Evolutionary conservation across 1,140 invertebrate genomes (phyloP), one percentile per base, ranked within the genome.

Genomic region (Procambarus virginalis): DNA sequence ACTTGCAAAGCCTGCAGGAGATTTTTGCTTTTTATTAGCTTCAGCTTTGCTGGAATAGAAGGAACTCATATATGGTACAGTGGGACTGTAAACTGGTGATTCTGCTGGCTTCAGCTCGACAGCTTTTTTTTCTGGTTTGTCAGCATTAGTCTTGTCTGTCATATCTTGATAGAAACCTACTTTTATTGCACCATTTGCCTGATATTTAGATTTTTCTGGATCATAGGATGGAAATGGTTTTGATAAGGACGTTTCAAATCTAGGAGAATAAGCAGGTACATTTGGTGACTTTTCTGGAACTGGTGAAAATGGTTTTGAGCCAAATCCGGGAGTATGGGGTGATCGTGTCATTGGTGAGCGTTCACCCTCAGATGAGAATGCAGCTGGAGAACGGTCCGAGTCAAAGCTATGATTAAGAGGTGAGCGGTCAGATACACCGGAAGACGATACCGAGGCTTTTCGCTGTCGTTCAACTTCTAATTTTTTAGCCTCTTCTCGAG

Each of bases 121-220:
- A 55, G 22, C 76, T 45, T 92, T 91, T n/a, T 83, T 84, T 48
- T 92, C 91, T 3, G 86, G 68, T 68, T 91, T 92, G 76, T 92
- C 91, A 51, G 75, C 68, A 14, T 68, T 76, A 46, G 91, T 73
- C 90, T 92, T 92, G 48, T 92, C 91, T 20, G 92, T 91, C 89
- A 91, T 97, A 91, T 97, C 96, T 93, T 97, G 96, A 93, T 97
- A 97, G 93, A 97, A 97, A 3, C 96, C 96, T 64, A 96, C 96
- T 89, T 96, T 95, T 3, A 97, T 96, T 34, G 96, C 95, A 2
- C 96, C 96, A 93, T 96, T 96, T n/a, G 91, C 78, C 49, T 92
- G 91, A 84, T 91, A 91, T 64, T 91, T 91, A 22, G 86, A 49
- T 58, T 91, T 91, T n/a, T 91, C 91, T 55, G 84, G 88, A 78